Conservation (phyloP, 2,113 vertebrate genomes). For the Pavo muticus region DNA sequence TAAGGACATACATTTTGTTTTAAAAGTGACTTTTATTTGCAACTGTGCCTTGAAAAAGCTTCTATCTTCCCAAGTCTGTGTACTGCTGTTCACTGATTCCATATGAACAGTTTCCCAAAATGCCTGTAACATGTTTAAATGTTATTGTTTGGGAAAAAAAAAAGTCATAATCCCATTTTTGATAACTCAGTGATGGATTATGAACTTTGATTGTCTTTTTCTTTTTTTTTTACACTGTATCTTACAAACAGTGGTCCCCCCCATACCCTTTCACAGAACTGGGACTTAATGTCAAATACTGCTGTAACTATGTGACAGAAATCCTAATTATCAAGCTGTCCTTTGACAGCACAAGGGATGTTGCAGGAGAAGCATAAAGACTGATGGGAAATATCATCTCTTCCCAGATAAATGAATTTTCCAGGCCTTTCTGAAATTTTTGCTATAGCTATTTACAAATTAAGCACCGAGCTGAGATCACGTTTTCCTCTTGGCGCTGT, state of each 20-base stretch:
- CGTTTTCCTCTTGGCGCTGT: neutral
- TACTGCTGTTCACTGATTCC: neutral
- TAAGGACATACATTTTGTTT: neutral
- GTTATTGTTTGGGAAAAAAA: neutral
- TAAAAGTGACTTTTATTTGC: slow-evolving; percentile 40
- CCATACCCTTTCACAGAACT: neutral
- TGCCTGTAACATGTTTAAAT: neutral
- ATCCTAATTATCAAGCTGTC: neutral
- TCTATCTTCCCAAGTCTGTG: slow-evolving; percentile 9
- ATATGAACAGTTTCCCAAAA: slow-evolving; percentile 33
- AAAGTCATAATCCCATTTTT: slow-evolving; percentile 38
- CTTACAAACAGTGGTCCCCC: neutral
- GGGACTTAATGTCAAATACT: slow-evolving; percentile 20
- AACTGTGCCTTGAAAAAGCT: slow-evolving; percentile 36
- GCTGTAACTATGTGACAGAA: slow-evolving; percentile 24
- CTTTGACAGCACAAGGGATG: neutral
- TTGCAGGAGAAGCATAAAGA: neutral
- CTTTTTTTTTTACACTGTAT: neutral
- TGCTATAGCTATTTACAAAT: neutral
- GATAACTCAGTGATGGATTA: neutral
- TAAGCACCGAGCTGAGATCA: neutral
- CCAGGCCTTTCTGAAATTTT: neutral
- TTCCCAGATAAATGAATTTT: slow-evolving; percentile 21
- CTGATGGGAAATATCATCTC: neutral
- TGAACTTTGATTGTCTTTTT: slow-evolving; percentile 30